phyloP scores from a whole-genome alignment of 2,113 vertebrate species.

The Scytalopus superciliaris region DNA sequence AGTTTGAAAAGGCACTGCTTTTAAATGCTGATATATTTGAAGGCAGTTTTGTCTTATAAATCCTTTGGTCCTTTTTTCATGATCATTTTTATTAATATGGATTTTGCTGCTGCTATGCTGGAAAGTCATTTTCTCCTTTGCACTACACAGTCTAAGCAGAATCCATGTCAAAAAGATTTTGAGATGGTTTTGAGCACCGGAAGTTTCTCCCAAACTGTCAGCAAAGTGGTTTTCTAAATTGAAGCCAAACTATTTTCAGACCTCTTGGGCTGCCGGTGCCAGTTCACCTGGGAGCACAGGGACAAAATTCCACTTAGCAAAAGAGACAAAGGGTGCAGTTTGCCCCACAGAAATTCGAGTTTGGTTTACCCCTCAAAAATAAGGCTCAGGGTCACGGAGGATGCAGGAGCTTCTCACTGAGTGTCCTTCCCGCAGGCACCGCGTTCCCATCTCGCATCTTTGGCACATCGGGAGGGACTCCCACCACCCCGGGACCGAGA shows the following conservation, averaged over 20 bases:
- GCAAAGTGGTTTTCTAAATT: neutral
- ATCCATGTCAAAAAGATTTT: neutral
- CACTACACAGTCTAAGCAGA: neutral
- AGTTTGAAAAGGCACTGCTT: neutral
- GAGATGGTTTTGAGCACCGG: neutral
- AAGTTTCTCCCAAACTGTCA: neutral
- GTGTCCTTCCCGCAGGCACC: neutral
- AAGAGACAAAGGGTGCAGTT: neutral
- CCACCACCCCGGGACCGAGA: neutral
- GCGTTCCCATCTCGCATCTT: neutral
- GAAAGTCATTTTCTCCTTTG: neutral
- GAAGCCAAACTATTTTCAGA: neutral
- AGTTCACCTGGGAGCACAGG: fast-evolving
- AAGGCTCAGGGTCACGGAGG: neutral
- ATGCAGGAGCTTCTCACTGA: neutral
- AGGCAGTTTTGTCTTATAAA: neutral
- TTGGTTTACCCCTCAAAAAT: neutral
- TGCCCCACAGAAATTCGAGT: neutral
- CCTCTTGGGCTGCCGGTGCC: fast-evolving
- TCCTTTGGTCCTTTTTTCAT: neutral
- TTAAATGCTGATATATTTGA: neutral
- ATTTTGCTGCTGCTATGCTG: neutral
- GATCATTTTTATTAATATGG: neutral
- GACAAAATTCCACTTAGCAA: neutral
- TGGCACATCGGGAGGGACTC: fast-evolving